These are phyloP conservation scores for Carlito syrichta DNA, from an alignment of 2,113 vertebrate genomes.

Conservation along the genomic window DNA sequence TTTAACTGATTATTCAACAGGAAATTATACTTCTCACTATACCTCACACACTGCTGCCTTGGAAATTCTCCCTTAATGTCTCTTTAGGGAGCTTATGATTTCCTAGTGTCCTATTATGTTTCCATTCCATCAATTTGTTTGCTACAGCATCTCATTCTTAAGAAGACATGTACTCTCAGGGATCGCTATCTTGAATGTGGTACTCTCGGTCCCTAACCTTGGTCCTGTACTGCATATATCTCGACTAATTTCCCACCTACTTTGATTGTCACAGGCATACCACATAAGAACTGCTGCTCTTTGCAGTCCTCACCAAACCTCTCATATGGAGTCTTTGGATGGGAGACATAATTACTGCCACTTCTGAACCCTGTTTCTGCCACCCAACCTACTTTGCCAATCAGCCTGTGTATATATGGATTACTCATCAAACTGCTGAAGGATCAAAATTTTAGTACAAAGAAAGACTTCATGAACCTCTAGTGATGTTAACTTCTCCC, in stretches of 20 bases:
- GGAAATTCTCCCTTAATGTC: background rate
- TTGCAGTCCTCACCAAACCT: background rate
- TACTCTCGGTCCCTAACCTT: background rate
- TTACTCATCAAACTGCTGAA: background rate
- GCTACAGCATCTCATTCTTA: background rate
- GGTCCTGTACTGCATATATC: background rate
- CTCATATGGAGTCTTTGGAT: background rate
- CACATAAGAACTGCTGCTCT: background rate
- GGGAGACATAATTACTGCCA: background rate
- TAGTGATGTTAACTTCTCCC: background rate
- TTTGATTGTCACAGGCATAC: background rate
- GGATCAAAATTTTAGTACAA: background rate
- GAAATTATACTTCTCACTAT: background rate
- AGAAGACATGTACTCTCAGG: background rate
- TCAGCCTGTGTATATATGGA: background rate
- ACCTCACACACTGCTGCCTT: background rate
- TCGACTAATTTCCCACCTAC: background rate
- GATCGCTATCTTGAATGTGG: background rate
- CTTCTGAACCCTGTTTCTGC: background rate
- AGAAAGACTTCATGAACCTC: background rate
- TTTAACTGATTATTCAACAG: background rate
- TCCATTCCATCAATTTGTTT: background rate
- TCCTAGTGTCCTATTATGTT: background rate
- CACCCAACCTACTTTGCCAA: background rate
- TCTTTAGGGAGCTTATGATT: background rate